Percentiles rank a stretch among this genome's conserved stretches.
Evolutionary conservation across 2,113 vertebrate species (phyloP).

Genomic region (Myodes glareolus): DNA sequence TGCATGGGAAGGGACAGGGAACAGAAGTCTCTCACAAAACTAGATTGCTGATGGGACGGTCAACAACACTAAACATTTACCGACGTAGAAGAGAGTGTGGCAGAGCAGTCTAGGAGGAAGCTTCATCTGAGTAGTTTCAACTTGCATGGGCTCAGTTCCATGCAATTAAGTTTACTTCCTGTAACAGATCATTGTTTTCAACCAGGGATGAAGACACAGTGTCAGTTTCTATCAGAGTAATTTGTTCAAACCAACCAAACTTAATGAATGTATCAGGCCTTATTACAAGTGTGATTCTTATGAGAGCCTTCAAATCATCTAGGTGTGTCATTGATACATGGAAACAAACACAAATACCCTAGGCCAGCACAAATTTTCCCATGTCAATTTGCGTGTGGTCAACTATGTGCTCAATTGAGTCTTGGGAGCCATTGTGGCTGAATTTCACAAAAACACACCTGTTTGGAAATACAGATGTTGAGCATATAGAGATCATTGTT

Average conservation of each 20-base stretch:
- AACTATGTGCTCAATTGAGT: background rate
- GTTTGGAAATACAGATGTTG: conserved; percentile 51
- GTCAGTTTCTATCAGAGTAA: conserved; percentile 25
- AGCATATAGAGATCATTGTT: background rate
- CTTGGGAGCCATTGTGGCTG: conserved; percentile 15
- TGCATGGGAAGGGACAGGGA: background rate
- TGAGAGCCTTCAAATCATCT: conserved; percentile 12
- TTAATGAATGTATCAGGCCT: conserved; percentile 30
- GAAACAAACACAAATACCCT: conserved; percentile 26
- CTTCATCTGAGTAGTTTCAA: conserved; percentile 48
- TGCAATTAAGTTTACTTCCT: conserved; percentile 73
- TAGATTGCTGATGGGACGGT: background rate
- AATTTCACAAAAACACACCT: conserved; percentile 44
- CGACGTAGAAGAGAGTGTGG: background rate
- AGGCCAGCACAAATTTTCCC: conserved; percentile 5
- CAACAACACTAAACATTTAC: background rate
- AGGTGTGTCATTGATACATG: background rate
- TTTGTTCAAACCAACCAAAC: conserved; percentile 32
- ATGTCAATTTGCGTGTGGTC: conserved; percentile 11
- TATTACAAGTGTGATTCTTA: conserved; percentile 27
- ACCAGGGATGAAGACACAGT: conserved; percentile 19
- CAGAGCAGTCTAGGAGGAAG: conserved; percentile 18
- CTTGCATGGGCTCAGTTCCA: conserved; percentile 66
- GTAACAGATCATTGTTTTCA: conserved; percentile 34
- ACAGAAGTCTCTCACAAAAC: background rate